Base-by-base conservation (phyloP, 2,888 invertebrate genomes). In the Tenthredo notha region DNA sequence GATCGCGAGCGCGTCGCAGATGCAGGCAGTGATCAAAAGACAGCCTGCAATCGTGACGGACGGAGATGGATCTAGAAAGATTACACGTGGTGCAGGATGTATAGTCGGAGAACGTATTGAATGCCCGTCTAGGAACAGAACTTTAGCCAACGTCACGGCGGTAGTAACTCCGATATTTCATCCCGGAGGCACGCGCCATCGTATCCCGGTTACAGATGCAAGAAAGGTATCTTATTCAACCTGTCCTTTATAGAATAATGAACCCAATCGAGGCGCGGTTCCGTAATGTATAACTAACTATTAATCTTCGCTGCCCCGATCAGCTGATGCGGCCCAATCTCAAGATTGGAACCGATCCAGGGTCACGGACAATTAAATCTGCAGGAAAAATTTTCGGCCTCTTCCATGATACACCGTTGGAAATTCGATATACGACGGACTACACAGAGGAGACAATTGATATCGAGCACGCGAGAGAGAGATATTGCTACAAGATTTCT, bases 391-490 rank as follows among this genome's bases (percentile, higher is more conserved):
- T 61, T 12, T 2, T 25, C 61, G 61, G 25, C 21, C 25, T 61
- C 4, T 25, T 61, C 61, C 21, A 25, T 25, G 61, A 61, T 10
- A 9, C 10, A 61, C 61, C 61, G 4, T 37, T 54, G 2, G 77
- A 50, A 33, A n/a, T 77, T 33, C 47, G 6, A 77, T 33, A 50
- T 37, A 33, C 77, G 18, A 77, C 77, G 29, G 77, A 50, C 15
- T 77, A 77, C 33, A 77, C 54, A 25, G 29, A 77, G 33, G 54
- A 77, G 33, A 50, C 33, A 9, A 54, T 77, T 18, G 54, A 77
- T 50, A 7, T 77, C 10, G 77, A 77, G 54, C 18, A 50, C n/a
- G 77, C 77, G 88, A 88, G 18, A 88, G 90, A 10, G 43, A 85
- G 0, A 85, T 61, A 6, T 7, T 65, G 85, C 4, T 85, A 70